Percentiles rank a stretch among this genome's conserved stretches.
Evolutionary conservation across 1,140 invertebrate species (phyloP).

Genomic region (Venustaconcha ellipsiformis): DNA sequence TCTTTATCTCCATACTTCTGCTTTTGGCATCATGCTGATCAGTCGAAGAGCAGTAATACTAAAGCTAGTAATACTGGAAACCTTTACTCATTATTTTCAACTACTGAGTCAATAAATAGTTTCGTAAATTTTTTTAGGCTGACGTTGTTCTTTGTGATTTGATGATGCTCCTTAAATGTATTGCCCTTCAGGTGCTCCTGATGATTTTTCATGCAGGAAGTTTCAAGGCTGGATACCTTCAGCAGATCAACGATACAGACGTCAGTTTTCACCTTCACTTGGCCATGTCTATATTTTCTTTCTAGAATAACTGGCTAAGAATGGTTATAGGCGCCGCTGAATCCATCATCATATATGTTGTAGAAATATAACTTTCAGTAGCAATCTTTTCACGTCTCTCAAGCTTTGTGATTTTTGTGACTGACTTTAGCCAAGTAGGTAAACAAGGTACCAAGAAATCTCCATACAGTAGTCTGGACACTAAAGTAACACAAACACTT

Average conservation of each 20-base stretch:
- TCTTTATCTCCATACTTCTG: neutral
- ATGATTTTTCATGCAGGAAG: neutral
- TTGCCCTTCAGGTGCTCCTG: neutral
- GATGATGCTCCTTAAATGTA: neutral
- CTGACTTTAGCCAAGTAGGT: too few relatives aligned
- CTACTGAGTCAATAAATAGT: too few relatives aligned
- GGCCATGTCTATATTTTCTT: slow-evolving; percentile 26
- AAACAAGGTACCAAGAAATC: too few relatives aligned
- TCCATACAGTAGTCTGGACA: too few relatives aligned
- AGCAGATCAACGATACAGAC: neutral
- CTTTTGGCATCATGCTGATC: too few relatives aligned
- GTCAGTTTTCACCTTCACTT: neutral
- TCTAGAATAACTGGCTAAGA: slow-evolving; percentile 26
- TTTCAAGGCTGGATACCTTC: neutral
- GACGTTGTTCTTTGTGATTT: too few relatives aligned
- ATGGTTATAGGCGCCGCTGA: slow-evolving; percentile 15
- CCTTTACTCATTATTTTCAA: neutral
- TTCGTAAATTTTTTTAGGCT: too few relatives aligned
- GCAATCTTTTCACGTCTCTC: neutral
- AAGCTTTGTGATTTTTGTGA: too few relatives aligned
- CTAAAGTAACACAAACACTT: too few relatives aligned
- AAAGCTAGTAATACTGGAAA: neutral
- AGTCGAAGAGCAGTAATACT: neutral
- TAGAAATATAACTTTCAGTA: slow-evolving; percentile 11
- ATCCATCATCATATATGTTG: slow-evolving; percentile 35